A percentile compares a stretch with the other conserved stretches of the same genome.
These are phyloP conservation scores for Acleris literana DNA, from an alignment of 2,888 invertebrate species.

Conservation along the genomic window DNA sequence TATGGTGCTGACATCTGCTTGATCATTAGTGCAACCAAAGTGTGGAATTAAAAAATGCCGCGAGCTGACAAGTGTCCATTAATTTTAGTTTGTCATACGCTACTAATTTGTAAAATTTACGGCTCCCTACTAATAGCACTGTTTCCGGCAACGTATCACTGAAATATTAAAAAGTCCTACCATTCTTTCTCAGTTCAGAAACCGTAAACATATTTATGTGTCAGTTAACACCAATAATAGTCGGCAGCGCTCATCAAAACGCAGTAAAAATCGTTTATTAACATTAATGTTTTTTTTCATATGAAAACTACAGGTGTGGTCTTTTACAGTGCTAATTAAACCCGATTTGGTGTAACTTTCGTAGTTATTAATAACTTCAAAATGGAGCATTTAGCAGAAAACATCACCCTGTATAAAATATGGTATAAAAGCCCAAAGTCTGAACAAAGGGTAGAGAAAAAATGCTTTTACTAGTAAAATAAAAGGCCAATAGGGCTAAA, in stretches of 20 bases:
- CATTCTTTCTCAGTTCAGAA: slow-evolving; percentile 49
- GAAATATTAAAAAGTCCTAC: slow-evolving; percentile 64
- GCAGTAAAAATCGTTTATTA: slow-evolving; percentile 65
- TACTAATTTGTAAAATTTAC: slow-evolving; percentile 81
- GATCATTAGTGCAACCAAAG: slow-evolving; percentile 67
- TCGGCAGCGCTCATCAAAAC: slow-evolving; percentile 63
- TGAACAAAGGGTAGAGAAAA: too few relatives aligned
- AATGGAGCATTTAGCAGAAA: too few relatives aligned
- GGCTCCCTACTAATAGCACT: slow-evolving; percentile 69
- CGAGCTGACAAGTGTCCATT: slow-evolving; percentile 64
- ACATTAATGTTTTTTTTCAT: slow-evolving; percentile 51
- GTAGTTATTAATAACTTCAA: too few relatives aligned
- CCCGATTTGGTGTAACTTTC: too few relatives aligned
- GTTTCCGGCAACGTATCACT: slow-evolving; percentile 75
- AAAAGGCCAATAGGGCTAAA: neutral
- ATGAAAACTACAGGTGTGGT: slow-evolving; percentile 57
- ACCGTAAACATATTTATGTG: slow-evolving; percentile 73
- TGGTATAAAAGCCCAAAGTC: too few relatives aligned
- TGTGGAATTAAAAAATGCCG: slow-evolving; percentile 65
- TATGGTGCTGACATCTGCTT: slow-evolving; percentile 68
- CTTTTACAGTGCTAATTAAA: slow-evolving; percentile 36
- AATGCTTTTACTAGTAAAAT: neutral
- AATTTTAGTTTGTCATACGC: slow-evolving; percentile 80
- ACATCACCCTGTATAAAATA: too few relatives aligned
- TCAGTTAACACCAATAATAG: slow-evolving; percentile 70